Evolutionary conservation across 1,140 invertebrate species (phyloP), one percentile per base, ranked within the genome.

Genomic region (Paramacrobiotus metropolitanus): DNA sequence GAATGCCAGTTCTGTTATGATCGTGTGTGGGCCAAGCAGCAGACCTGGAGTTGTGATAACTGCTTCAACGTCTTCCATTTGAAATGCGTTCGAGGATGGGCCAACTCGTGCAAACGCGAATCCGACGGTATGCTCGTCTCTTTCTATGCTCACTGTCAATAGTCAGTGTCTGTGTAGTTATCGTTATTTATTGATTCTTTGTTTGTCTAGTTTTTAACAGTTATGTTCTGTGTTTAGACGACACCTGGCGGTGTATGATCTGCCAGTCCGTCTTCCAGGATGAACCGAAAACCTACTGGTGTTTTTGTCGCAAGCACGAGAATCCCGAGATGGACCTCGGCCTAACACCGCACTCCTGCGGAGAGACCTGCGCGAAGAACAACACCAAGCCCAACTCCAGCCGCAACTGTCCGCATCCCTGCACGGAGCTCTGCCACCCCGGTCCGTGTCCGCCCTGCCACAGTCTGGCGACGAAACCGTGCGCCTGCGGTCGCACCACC

Each of bases 1-100:
- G 91, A 95, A 70, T 97, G 92, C 70, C 77, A 93, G 65, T 87
- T 96, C 1, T 97, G 92, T 69, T 92, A 85, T 70, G 87, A 91
- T 55, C 73, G 77, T 44, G 82, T 95, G 30, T 80, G 82, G 63
- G 80, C 84, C 62, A 77, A 77, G 30, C 81, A 90, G 67, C 74
- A 81, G 9, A 81, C 89, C 30, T 97, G 92, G 92, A 85, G 81
- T 20, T 97, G 92, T 72, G 68, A 74, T 34, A 86, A 84, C 65
- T 96, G 92, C 68, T 93, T 82, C 73, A 85, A 94, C 69, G 83
- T 93, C 30, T 65, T 91, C 61, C 92, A 94, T 75, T 75, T 96
- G 1, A 78, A 80, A 61, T 95, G 92, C 71, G 83, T 88, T 40
- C 82, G 82, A 64, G 86, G 87, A 68, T 96, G 92, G 92, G 88